A percentile compares a stretch with the other conserved stretches of the same genome.
These are phyloP conservation scores for Automeris io DNA, from an alignment of 2,888 invertebrate species.

Conservation along the genomic window DNA sequence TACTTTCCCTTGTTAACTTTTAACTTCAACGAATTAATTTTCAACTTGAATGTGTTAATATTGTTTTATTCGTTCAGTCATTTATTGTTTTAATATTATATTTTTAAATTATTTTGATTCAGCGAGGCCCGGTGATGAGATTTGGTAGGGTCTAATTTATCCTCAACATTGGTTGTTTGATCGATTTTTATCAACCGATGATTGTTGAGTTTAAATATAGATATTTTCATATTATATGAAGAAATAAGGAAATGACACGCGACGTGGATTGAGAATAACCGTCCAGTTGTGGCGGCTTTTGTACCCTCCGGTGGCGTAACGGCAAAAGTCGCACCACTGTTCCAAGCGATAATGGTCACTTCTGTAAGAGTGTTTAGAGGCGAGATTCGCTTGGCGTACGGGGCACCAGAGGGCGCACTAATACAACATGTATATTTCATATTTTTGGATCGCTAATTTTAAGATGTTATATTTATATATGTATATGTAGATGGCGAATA, in stretches of 20 bases:
- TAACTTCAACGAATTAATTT: slow-evolving; percentile 18
- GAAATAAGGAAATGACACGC: slow-evolving; percentile 40
- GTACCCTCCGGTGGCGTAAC: slow-evolving; percentile 59
- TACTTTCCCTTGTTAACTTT: slow-evolving; percentile 22
- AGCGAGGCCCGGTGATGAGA: slow-evolving; percentile 58
- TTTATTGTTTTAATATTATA: slow-evolving; percentile 18
- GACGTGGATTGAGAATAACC: slow-evolving; percentile 70
- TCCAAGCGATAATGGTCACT: slow-evolving; percentile 33
- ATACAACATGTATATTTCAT: slow-evolving; percentile 75
- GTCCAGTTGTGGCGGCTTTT: slow-evolving; percentile 73
- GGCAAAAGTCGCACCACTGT: slow-evolving; percentile 49
- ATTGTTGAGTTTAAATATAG: slow-evolving; percentile 17
- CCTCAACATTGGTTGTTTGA: slow-evolving; percentile 29
- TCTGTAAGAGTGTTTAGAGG: slow-evolving; percentile 19
- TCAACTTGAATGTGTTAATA: slow-evolving; percentile 10
- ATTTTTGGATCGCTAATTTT: slow-evolving; percentile 78
- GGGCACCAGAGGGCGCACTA: slow-evolving; percentile 65
- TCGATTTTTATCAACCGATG: slow-evolving; percentile 12
- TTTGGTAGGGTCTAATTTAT: slow-evolving; percentile 34
- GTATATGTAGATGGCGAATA: slow-evolving; percentile 74
- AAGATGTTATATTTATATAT: slow-evolving; percentile 78
- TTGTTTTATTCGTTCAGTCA: slow-evolving; percentile 7
- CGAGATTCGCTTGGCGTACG: slow-evolving; percentile 44
- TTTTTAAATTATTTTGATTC: slow-evolving; percentile 35
- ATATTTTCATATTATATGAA: slow-evolving; percentile 12